These are phyloP conservation scores for Thecocarcelia acutangulata DNA, from an alignment of 2,888 invertebrate genomes.

Conservation along the genomic window DNA sequence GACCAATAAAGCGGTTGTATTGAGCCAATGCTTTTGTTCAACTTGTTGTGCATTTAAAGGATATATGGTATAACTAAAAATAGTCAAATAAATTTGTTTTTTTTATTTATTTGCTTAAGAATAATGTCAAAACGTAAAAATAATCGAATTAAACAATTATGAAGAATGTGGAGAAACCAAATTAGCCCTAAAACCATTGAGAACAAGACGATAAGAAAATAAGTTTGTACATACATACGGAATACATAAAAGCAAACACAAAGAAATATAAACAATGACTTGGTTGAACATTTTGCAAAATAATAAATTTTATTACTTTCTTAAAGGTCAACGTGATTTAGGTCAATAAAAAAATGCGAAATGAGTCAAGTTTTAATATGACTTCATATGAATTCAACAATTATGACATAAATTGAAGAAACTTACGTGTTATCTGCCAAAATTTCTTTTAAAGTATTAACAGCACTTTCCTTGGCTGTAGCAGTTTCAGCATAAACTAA, in stretches of 20 bases:
- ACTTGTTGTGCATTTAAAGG: conserved; percentile 82
- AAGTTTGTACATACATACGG: too few relatives aligned
- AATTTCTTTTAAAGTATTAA: conserved; percentile 86
- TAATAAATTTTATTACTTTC: conserved; percentile 26
- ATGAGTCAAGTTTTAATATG: conserved; percentile 7
- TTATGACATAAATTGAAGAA: background rate
- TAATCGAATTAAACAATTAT: background rate
- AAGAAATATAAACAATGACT: conserved; percentile 17
- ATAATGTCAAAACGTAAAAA: background rate
- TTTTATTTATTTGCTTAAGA: background rate
- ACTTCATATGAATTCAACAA: background rate
- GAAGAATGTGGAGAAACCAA: background rate
- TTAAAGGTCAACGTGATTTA: background rate
- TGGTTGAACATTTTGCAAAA: conserved; percentile 20
- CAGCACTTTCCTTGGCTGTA: conserved; percentile 88
- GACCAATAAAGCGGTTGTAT: conserved; percentile 87
- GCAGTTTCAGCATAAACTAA: conserved; percentile 91
- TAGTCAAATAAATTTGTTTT: conserved; percentile 31
- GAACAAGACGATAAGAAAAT: conserved; percentile 15
- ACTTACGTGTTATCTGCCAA: conserved; percentile 87
- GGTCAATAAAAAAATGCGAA: conserved; percentile 7
- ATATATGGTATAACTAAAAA: conserved; percentile 85
- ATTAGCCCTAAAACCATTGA: background rate
- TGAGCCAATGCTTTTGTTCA: conserved; percentile 80
- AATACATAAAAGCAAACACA: conserved; percentile 21